Percentiles rank a stretch among this genome's conserved stretches.
These are phyloP conservation scores for Heliconius congener DNA, from an alignment of 1,140 invertebrate genomes.

Conservation along the genomic window DNA sequence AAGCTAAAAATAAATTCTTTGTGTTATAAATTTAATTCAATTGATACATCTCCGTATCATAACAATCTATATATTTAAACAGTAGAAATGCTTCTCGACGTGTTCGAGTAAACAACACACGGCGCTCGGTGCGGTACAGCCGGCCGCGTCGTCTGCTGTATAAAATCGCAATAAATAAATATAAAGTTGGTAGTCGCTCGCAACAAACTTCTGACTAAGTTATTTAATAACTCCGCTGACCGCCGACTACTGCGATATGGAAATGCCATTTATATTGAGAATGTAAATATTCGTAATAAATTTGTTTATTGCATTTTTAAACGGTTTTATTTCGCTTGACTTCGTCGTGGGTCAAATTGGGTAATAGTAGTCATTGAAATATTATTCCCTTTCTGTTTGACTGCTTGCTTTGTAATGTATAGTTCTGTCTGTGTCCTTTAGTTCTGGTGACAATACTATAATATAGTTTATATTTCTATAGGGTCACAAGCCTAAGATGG, in stretches of 20 bases:
- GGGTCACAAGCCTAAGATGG: too few relatives aligned
- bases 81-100: background rate
- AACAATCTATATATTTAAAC: background rate
- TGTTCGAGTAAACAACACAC: conserved; percentile 12
- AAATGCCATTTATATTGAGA: conserved; percentile 14
- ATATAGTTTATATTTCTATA: too few relatives aligned
- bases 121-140: conserved; percentile 1
- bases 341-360: too few relatives aligned
- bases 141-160: conserved; percentile 34
- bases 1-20: too few relatives aligned
- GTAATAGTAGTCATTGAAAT: too few relatives aligned
- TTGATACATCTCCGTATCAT: background rate
- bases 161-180: conserved; percentile 56
- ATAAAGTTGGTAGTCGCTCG: conserved; percentile 38
- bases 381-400: too few relatives aligned
- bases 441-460: too few relatives aligned
- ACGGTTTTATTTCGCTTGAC: background rate
- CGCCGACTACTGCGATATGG: conserved; percentile 2
- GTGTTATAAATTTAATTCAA: background rate
- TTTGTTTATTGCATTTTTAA: background rate
- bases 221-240: conserved; percentile 39
- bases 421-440: too few relatives aligned
- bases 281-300: background rate
- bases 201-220: conserved; percentile 32
- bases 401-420: too few relatives aligned